phyloP scores from a whole-genome alignment of 2,888 invertebrate genomes.

The Caenorhabditis afra region DNA sequence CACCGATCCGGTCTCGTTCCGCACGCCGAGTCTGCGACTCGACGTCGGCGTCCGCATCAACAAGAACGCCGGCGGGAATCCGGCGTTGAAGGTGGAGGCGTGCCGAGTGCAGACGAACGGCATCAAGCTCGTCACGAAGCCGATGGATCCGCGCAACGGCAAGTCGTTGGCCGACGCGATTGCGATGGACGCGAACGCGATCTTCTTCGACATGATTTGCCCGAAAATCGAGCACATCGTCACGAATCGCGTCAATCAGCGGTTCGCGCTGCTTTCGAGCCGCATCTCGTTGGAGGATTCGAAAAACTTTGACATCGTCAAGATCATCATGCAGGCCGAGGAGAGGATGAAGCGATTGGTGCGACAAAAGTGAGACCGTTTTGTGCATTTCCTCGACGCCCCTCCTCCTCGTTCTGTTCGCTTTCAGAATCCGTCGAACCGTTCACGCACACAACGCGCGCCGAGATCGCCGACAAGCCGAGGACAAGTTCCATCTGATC shows the following conservation, averaged over 20 bases:
- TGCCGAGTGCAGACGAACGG: slow-evolving; percentile 48
- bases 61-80: slow-evolving; percentile 63
- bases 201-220: slow-evolving; percentile 64
- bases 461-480: slow-evolving; percentile 8
- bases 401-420: too few relatives aligned
- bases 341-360: slow-evolving; percentile 53
- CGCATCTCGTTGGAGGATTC: slow-evolving; percentile 74
- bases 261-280: slow-evolving; percentile 73
- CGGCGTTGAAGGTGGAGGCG: slow-evolving; percentile 57
- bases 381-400: too few relatives aligned
- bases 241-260: slow-evolving; percentile 69
- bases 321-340: slow-evolving; percentile 67
- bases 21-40: slow-evolving; percentile 33
- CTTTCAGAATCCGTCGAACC: slow-evolving; percentile 34
- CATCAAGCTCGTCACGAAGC: slow-evolving; percentile 51
- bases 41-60: slow-evolving; percentile 45
- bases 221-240: slow-evolving; percentile 61
- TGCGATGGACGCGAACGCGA: slow-evolving; percentile 49
- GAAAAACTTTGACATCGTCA: slow-evolving; percentile 72
- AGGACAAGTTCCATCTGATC: slow-evolving; percentile 61
- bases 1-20: slow-evolving; percentile 35
- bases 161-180: slow-evolving; percentile 59
- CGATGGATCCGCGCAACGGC: slow-evolving; percentile 57
- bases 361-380: slow-evolving; percentile 47
- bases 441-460: slow-evolving; percentile 48